These are phyloP conservation scores for Bergia puertoricense DNA, from an alignment of 92 coral and sea anemone genomes.

Conservation along the genomic window DNA sequence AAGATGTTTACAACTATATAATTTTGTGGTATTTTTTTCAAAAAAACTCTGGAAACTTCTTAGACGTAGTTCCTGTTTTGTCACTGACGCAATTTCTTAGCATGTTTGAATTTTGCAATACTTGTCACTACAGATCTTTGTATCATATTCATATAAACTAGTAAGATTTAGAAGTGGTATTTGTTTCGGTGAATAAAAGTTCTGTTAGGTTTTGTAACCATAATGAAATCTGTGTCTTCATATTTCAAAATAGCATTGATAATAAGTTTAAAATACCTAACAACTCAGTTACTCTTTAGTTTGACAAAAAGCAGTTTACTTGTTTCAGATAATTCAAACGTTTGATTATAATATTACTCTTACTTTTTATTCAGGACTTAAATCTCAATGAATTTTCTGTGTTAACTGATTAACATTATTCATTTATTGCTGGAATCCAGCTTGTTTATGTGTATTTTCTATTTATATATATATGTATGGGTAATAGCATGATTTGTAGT, in stretches of 20 bases:
- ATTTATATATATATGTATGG: too few species aligned
- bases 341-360: neutral
- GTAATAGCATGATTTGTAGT: too few species aligned
- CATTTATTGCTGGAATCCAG: neutral
- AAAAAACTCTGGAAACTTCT: conserved; percentile 17
- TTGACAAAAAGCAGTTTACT: neutral
- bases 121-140: neutral
- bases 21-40: conserved; percentile 33
- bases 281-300: neutral
- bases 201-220: neutral
- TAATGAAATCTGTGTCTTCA: neutral
- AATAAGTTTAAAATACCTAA: too few species aligned
- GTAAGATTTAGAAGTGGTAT: neutral
- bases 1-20: conserved; percentile 30
- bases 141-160: neutral
- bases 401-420: neutral
- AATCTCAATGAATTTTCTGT: neutral
- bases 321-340: neutral
- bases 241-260: conserved; percentile 7
- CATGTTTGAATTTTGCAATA: conserved; percentile 12
- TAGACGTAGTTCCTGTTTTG: neutral
- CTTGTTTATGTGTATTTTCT: neutral
- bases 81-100: conserved; percentile 6
- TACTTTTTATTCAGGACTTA: neutral
- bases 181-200: neutral